Conservation (phyloP, 2,797 vertebrate genomes). For the Sardinella longiceps region DNA sequence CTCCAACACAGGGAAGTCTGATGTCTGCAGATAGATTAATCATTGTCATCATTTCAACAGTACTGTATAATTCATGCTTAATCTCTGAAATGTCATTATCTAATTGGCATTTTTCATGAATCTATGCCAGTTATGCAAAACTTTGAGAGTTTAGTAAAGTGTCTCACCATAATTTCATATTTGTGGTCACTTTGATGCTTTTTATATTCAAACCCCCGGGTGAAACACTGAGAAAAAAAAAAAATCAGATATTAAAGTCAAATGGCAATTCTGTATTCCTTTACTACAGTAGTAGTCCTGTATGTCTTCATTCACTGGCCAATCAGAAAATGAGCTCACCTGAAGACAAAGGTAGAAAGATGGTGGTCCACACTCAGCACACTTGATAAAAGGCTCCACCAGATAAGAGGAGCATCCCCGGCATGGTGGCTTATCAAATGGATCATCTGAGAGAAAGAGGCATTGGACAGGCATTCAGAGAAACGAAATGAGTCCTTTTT, state of each 20-base stretch:
- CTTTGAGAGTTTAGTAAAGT: background rate
- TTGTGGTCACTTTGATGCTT: slow-evolving; percentile 97
- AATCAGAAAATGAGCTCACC: slow-evolving; percentile 66
- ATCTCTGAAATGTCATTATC: background rate
- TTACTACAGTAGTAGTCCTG: background rate
- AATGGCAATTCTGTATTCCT: too few species aligned
- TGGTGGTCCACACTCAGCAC: slow-evolving; percentile 93
- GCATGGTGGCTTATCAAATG: slow-evolving; percentile 92
- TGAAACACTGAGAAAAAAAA: slow-evolving; percentile 93
- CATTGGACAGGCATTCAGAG: background rate
- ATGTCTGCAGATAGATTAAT: slow-evolving; percentile 76
- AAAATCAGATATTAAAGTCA: background rate
- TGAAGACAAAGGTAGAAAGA: slow-evolving; percentile 94
- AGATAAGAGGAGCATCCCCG: slow-evolving; percentile 92
- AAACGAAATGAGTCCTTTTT: too few species aligned
- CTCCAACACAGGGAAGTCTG: slow-evolving; percentile 91
- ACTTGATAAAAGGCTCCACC: slow-evolving; percentile 95
- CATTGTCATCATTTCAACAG: background rate
- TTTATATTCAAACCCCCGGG: slow-evolving; percentile 95
- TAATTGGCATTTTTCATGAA: too few species aligned
- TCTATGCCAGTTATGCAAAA: too few species aligned
- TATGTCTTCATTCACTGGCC: background rate
- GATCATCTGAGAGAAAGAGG: slow-evolving; percentile 77
- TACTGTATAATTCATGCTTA: background rate
- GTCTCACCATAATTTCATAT: slow-evolving; percentile 96